Conservation (phyloP, 2,888 invertebrate genomes). For the Taphrorychus bicolor region DNA sequence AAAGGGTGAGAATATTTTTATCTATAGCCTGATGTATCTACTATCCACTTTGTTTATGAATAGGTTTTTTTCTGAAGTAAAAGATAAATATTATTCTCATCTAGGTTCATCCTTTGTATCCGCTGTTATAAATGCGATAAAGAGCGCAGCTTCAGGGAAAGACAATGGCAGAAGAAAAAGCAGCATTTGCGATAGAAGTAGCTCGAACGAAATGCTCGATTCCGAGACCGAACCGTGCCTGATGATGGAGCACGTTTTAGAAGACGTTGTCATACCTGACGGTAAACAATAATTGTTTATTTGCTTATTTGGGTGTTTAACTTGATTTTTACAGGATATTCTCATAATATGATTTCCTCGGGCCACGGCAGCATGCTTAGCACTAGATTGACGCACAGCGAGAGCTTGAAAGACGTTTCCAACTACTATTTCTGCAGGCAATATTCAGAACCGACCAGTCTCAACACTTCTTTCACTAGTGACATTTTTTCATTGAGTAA, state of each 20-base stretch:
- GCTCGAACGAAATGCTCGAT: slow-evolving; percentile 80
- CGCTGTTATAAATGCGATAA: slow-evolving; percentile 75
- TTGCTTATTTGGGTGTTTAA: background rate
- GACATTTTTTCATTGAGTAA: slow-evolving; percentile 53
- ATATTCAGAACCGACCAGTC: slow-evolving; percentile 53
- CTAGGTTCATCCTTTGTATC: slow-evolving; percentile 75
- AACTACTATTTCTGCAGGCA: slow-evolving; percentile 79
- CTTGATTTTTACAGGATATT: slow-evolving; percentile 57
- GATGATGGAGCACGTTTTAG: slow-evolving; percentile 79
- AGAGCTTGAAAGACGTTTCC: slow-evolving; percentile 79
- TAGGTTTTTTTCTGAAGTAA: background rate
- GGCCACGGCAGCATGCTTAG: slow-evolving; percentile 64
- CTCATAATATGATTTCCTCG: slow-evolving; percentile 72
- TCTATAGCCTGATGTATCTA: background rate
- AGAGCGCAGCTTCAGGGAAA: slow-evolving; percentile 61
- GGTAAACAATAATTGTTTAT: slow-evolving; percentile 45
- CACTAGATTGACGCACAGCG: slow-evolving; percentile 59
- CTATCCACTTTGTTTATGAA: too few species aligned
- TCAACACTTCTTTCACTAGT: slow-evolving; percentile 52
- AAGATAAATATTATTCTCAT: too few species aligned
- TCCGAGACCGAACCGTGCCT: slow-evolving; percentile 84
- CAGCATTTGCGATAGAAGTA: slow-evolving; percentile 51
- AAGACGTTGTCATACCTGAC: slow-evolving; percentile 71
- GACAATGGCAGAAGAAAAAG: slow-evolving; percentile 53
- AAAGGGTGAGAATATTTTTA: too few species aligned